Conservation (phyloP, 2,797 vertebrate species). For the Babyrousa celebensis region DNA sequence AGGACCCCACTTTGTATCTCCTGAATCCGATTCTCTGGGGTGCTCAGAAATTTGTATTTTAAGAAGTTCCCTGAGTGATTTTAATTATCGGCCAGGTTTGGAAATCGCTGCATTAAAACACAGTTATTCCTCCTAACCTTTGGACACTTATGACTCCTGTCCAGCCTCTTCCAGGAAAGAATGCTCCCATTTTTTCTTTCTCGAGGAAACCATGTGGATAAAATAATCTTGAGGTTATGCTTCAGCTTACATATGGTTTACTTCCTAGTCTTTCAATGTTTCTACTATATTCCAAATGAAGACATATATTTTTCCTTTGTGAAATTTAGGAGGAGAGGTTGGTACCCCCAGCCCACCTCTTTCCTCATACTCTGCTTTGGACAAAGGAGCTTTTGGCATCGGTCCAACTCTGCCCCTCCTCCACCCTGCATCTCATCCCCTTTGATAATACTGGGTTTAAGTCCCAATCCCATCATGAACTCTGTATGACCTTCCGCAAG, state of each 20-base stretch:
- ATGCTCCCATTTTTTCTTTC: neutral
- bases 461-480: neutral
- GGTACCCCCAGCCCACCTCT: neutral
- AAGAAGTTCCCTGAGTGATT: neutral
- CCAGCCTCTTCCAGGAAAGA: neutral
- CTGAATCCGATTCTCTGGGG: neutral
- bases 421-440: neutral
- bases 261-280: neutral
- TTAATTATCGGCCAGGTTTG: neutral
- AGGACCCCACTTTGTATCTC: neutral
- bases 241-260: neutral
- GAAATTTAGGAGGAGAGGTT: neutral
- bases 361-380: neutral
- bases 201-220: neutral
- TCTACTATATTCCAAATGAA: neutral
- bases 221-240: neutral
- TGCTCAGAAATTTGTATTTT: conserved; percentile 14
- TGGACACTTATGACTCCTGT: neutral
- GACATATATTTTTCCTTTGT: neutral
- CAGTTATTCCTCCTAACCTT: neutral
- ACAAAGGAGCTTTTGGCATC: neutral
- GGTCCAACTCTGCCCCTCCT: neutral
- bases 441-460: neutral
- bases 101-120: neutral
- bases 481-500: neutral